Conservation (phyloP, 2,113 vertebrate species). For the Hiodon alosoides region DNA sequence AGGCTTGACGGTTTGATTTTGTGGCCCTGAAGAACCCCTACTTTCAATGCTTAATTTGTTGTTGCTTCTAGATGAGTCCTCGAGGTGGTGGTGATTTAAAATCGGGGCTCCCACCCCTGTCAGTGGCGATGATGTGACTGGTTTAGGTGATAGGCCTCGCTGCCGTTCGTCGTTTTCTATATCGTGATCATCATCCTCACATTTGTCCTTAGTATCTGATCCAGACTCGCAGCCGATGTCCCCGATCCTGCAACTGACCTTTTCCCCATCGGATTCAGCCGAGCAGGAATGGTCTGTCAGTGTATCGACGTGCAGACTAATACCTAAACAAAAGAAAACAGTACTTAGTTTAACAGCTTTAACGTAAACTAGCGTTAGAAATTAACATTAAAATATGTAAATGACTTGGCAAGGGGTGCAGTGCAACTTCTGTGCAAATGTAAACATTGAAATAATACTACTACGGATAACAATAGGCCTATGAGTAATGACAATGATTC, state of each 20-base stretch:
- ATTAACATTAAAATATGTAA: too few species aligned
- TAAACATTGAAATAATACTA: not conserved
- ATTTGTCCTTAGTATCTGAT: slow-evolving; percentile 72
- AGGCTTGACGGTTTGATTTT: slow-evolving; percentile 77
- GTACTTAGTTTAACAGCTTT: not conserved
- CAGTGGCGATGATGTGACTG: slow-evolving; percentile 81
- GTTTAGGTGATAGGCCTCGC: slow-evolving; percentile 65
- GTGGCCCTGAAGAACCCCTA: slow-evolving; percentile 68
- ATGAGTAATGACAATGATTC: too few species aligned
- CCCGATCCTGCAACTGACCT: slow-evolving; percentile 66
- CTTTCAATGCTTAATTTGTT: slow-evolving; percentile 71
- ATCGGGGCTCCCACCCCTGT: slow-evolving; percentile 80
- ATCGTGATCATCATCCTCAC: slow-evolving; percentile 63
- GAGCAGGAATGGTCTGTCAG: slow-evolving; percentile 96
- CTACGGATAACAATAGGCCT: not conserved
- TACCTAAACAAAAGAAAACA: slow-evolving; percentile 60
- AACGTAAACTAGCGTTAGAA: too few species aligned
- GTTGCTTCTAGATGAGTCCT: slow-evolving; percentile 64
- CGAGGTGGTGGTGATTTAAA: slow-evolving; percentile 65
- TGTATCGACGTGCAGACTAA: slow-evolving; percentile 90
- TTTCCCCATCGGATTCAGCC: slow-evolving; percentile 88
- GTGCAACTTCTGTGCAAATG: too few species aligned
- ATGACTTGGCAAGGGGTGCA: too few species aligned
- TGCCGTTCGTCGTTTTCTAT: slow-evolving; percentile 62
- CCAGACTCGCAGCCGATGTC: slow-evolving; percentile 75